phyloP scores from a whole-genome alignment of 2,888 invertebrate genomes.

The Microplitis manilae region DNA sequence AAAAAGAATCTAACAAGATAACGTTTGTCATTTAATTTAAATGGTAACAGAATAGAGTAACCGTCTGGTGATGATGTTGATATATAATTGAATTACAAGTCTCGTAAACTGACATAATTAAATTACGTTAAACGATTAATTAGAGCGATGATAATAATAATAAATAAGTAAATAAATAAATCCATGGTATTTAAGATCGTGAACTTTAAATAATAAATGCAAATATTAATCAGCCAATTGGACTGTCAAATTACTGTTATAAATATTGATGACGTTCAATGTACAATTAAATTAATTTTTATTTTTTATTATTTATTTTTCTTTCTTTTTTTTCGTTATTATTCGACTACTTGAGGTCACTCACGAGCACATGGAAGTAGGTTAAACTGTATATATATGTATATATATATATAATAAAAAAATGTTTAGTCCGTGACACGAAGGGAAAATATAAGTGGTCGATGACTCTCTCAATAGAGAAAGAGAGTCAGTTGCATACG shows the following conservation, averaged over 20 bases:
- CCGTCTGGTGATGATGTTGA: background rate
- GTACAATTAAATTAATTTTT: background rate
- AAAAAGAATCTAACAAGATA: too few species aligned
- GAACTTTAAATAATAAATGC: background rate
- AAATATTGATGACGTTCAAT: background rate
- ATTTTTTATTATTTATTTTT: background rate
- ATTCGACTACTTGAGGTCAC: slow-evolving; percentile 12
- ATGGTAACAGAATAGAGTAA: background rate
- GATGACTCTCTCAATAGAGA: slow-evolving; percentile 14
- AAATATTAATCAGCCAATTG: background rate
- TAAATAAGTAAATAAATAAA: too few species aligned
- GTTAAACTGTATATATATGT: background rate
- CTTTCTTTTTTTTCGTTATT: background rate
- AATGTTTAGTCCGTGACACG: slow-evolving; percentile 11
- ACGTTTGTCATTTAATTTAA: too few species aligned
- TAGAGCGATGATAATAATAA: too few species aligned
- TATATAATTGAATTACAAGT: background rate
- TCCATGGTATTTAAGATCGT: background rate
- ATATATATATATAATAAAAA: background rate
- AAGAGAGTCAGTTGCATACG: slow-evolving; percentile 2
- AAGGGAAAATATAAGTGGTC: slow-evolving; percentile 6
- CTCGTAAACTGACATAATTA: background rate
- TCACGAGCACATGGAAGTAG: slow-evolving; percentile 9
- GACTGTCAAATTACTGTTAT: background rate
- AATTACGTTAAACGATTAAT: background rate